Evolutionary conservation across 2,113 vertebrate genomes (phyloP).

Genomic region (Cinclus cinclus): DNA sequence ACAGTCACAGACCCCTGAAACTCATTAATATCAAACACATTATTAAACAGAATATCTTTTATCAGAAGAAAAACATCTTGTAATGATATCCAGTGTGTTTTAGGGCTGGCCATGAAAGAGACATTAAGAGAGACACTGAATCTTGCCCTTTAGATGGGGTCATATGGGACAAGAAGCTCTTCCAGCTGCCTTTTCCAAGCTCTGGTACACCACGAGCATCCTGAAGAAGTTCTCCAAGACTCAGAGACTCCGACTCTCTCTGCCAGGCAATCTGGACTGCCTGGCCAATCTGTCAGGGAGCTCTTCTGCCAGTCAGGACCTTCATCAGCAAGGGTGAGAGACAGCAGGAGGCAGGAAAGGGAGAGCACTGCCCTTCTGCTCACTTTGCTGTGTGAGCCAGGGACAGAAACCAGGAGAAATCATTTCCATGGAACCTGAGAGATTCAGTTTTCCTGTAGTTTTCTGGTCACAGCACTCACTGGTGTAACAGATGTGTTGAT

Average conservation of each 20-base stretch:
- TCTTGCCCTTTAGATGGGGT: background rate
- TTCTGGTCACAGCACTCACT: background rate
- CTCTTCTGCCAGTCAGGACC: background rate
- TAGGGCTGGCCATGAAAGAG: background rate
- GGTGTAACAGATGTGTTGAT: background rate
- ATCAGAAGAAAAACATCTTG: background rate
- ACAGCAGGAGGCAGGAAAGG: background rate
- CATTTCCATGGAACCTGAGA: background rate
- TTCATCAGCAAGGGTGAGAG: background rate
- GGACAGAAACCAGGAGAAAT: background rate
- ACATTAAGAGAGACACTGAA: background rate
- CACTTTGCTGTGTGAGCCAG: fast-evolving
- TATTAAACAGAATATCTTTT: background rate
- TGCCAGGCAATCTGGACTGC: background rate
- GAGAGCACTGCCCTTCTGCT: background rate
- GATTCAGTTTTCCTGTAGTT: background rate
- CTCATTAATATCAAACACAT: background rate
- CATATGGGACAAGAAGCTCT: fast-evolving
- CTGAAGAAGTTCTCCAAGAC: background rate
- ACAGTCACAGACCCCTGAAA: background rate
- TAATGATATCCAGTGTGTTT: background rate
- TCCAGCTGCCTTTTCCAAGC: background rate
- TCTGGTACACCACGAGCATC: background rate
- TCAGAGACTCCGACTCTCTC: background rate
- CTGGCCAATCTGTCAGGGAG: background rate